Percentiles rank a stretch among this genome's conserved stretches.
Evolutionary conservation across 2,797 vertebrate species (phyloP).

Genomic region (Lophius americanus): DNA sequence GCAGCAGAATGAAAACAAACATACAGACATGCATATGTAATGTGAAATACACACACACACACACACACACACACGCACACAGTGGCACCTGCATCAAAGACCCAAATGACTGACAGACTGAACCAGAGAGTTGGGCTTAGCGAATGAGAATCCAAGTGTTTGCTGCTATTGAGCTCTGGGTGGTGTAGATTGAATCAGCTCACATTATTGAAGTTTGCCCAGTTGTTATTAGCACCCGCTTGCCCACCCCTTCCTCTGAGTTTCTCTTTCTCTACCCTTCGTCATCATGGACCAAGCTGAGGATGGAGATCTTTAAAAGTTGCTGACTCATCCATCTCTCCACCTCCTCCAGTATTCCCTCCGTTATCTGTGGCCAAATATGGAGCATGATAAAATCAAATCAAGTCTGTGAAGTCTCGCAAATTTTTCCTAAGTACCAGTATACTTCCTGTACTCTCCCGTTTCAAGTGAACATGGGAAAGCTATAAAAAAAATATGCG

Average conservation of each 20-base stretch:
- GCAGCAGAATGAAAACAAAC: conserved; percentile 68
- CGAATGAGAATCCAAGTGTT: conserved; percentile 47
- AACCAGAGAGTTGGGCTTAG: conserved; percentile 39
- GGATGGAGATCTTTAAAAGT: conserved; percentile 57
- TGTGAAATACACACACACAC: conserved; percentile 48
- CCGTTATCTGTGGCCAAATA: conserved; percentile 61
- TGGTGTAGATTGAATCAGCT: conserved; percentile 54
- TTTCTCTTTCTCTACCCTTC: conserved; percentile 37
- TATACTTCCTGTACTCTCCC: conserved; percentile 54
- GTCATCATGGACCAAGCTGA: conserved; percentile 55
- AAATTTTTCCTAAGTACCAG: conserved; percentile 48
- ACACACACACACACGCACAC: conserved; percentile 15
- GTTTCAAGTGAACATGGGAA: conserved; percentile 24
- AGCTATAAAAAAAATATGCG: conserved; percentile 37
- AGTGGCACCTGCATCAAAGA: conserved; percentile 49
- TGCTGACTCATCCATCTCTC: conserved; percentile 41
- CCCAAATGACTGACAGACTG: conserved; percentile 46
- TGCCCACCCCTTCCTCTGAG: conserved; percentile 33
- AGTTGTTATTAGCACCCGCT: conserved; percentile 58
- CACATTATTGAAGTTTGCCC: conserved; percentile 58
- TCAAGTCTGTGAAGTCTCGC: conserved; percentile 65
- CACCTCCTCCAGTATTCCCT: conserved; percentile 35
- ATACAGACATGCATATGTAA: conserved; percentile 49
- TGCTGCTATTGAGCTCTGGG: conserved; percentile 62
- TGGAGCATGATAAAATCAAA: conserved; percentile 65